Base-by-base conservation (phyloP, 2,888 invertebrate genomes). In the Harpalus rufipes region DNA sequence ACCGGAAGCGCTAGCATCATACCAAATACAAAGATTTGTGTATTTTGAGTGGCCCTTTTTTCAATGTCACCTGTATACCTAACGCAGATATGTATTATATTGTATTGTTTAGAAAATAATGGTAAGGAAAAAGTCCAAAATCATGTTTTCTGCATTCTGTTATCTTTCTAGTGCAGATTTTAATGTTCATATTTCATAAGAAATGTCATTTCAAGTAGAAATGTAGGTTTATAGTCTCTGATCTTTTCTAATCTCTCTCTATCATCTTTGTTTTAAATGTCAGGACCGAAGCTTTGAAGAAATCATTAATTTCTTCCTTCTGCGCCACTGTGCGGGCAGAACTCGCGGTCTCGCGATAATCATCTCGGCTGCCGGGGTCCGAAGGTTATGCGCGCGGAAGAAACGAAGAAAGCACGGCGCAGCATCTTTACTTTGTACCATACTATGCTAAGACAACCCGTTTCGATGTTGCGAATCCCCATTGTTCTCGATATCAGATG, bases 331-430 rank as follows among this genome's bases (percentile, higher is more conserved):
- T 12, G 63, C 32, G 7, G 39, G 63, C 32, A 59, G 59, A n/a
- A 59, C 79, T 79, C 18, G 32, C 32, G 12, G 25, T n/a, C 65
- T 63, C 81, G 81, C 61, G 81, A 81, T 65, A 65, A 81, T 58
- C 68, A 82, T 82, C 68, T 21, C 65, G 32, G 81, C 58, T 72
- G 68, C 81, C 56, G 72, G 72, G 82, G 82, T 82, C 82, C 82
- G 82, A 82, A 82, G 82, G 82, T 82, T 72, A 82, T 56, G 72
- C 81, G 65, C 81, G 10, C 82, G 82, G 82, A 82, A 82, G 82
- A 82, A 82, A 82, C 44, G 72, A 74, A 74, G 72, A 74, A 74
- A 74, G 72, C 72, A 74, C 72, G 44, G 72, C 41, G 41, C 39
- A 39, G 68, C 68, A 68, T 68, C 68, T 68, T 25, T 44, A 18